phyloP scores from a whole-genome alignment of 2,113 vertebrate genomes.

The Poeciliopsis retropinna region DNA sequence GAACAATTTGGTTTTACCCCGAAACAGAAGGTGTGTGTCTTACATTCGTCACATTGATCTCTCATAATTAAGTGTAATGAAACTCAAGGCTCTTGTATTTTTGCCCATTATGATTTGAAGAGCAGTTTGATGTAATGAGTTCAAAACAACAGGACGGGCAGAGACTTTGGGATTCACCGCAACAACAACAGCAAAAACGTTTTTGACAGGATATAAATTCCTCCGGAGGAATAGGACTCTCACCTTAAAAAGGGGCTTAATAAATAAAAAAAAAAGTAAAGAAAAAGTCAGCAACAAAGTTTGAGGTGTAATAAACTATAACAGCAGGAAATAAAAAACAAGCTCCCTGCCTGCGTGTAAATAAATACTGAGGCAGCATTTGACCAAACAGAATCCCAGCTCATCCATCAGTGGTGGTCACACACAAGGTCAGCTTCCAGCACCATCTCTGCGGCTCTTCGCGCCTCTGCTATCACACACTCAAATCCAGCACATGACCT shows the following conservation, averaged over 20 bases:
- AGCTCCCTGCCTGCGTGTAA: constrained; percentile 21
- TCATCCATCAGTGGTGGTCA: constrained; percentile 56
- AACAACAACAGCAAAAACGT: constrained; percentile 53
- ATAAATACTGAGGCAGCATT: constrained; percentile 55
- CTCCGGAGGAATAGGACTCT: constrained; percentile 50
- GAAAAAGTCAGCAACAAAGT: constrained; percentile 12
- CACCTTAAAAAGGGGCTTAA: constrained; percentile 61
- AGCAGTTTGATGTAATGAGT: constrained; percentile 65
- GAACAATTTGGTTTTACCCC: constrained; percentile 11
- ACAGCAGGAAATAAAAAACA: background rate
- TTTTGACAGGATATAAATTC: constrained; percentile 52
- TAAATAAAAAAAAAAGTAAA: constrained; percentile 21
- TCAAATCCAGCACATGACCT: constrained; percentile 54
- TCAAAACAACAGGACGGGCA: constrained; percentile 58
- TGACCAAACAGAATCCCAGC: constrained; percentile 43
- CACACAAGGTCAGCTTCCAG: constrained; percentile 57
- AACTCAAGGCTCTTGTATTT: constrained; percentile 39
- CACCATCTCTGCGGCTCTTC: constrained; percentile 24
- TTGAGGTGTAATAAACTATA: constrained; percentile 28
- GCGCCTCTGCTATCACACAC: constrained; percentile 15
- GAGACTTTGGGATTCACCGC: constrained; percentile 37
- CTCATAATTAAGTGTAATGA: constrained; percentile 61
- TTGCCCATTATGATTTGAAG: constrained; percentile 51
- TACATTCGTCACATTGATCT: constrained; percentile 43
- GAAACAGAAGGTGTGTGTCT: constrained; percentile 32